Base-by-base conservation (phyloP, 2,888 invertebrate genomes). In the Trissolcus brochymenae region DNA sequence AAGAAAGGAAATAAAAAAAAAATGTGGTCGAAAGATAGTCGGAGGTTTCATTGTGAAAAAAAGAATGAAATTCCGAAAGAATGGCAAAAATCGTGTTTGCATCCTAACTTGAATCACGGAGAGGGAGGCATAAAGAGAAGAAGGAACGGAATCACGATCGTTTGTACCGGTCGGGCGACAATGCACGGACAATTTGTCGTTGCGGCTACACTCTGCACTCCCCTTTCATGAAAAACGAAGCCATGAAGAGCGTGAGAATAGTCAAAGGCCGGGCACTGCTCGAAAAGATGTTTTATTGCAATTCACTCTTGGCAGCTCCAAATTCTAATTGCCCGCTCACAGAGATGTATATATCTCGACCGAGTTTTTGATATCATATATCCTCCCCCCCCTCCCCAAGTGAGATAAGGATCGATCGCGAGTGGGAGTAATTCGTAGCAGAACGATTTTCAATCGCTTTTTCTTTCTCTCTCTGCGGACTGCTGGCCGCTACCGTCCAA, bases 131-230 rank as follows among this genome's bases (percentile, higher is more conserved):
- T 62, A 77, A 67, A 67, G 71, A 74, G 73, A 62, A 57, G 54
- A 65, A 76, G 60, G 66, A 76, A 64, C 56, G 76, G 72, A 71
- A 77, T 75, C 79, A 77, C 77, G 76, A 78, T 78, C 77, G 79
- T 80, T 81, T 71, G 80, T 81, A 80, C 79, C 70, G 80, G 79
- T 79, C 76, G 72, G 82, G 79, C 83, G 84, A 84, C 83, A 82
- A 82, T 84, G 84, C 80, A 80, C 79, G 79, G 76, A 82, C 81
- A 82, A 84, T 83, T 85, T 83, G 84, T 80, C 81, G 80, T 73
- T 46, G 72, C 50, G 72, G 68, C 65, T 70, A 59, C 70, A 49
- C 73, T 66, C 67, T 59, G 68, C 66, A 65, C 66, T 77, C 56
- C 59, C 73, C 68, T 40, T 74, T 72, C 66, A 78, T 70, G 74